Evolutionary conservation across 2,113 vertebrate species (phyloP).

Genomic region (Mesoclemmys tuberculata): DNA sequence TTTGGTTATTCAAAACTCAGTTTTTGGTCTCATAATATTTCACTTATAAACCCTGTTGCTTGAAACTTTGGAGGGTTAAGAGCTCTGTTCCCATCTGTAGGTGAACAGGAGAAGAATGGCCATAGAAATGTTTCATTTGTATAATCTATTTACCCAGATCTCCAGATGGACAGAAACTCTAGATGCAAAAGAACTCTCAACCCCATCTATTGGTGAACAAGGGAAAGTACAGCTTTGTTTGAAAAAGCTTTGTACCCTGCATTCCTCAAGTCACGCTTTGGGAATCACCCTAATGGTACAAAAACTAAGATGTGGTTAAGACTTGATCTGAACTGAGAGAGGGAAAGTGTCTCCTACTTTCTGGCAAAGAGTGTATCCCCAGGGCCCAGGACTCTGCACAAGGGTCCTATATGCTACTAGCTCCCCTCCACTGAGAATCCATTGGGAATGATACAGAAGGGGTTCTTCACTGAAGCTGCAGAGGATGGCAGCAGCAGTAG

Average conservation of each 20-base stretch:
- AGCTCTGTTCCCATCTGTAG: neutral
- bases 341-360: neutral
- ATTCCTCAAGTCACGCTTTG: neutral
- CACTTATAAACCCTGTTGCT: neutral
- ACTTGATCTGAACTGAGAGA: neutral
- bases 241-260: neutral
- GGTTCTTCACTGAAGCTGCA: too few species aligned
- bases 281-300: neutral
- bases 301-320: neutral
- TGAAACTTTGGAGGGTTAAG: neutral
- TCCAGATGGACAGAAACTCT: neutral
- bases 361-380: neutral
- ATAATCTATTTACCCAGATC: neutral
- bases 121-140: neutral
- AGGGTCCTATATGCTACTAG: neutral
- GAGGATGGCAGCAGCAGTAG: neutral
- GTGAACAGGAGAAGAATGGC: neutral
- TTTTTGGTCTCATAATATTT: neutral
- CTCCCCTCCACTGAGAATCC: too few species aligned
- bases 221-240: neutral
- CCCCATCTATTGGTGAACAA: neutral
- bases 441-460: neutral
- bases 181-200: rapidly evolving
- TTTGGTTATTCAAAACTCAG: neutral
- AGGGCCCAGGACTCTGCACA: neutral